Evolutionary conservation across 2,113 vertebrate genomes (phyloP).

Genomic region (Cyphomyrus discorhynchus): DNA sequence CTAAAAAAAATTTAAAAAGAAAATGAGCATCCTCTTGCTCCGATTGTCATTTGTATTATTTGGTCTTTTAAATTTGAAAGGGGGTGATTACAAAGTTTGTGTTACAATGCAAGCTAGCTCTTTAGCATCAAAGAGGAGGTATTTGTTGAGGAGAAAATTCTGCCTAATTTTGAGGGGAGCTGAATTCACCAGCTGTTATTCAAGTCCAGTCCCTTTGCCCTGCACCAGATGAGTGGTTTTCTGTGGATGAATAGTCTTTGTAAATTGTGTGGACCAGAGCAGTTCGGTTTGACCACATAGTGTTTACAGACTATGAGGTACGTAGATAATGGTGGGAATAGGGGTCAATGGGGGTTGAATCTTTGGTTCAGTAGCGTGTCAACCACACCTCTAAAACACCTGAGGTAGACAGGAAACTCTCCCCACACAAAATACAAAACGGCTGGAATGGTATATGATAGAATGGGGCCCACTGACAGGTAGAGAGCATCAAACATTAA

Average conservation of each 20-base stretch:
- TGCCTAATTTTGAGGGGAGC: background rate
- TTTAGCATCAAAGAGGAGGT: background rate
- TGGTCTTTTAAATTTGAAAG: slow-evolving; percentile 31
- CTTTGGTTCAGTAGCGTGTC: slow-evolving; percentile 71
- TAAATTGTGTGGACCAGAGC: background rate
- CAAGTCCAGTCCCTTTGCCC: background rate
- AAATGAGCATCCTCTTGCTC: slow-evolving; percentile 55
- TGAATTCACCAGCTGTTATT: background rate
- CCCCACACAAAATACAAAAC: slow-evolving; percentile 11
- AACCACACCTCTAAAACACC: slow-evolving; percentile 62
- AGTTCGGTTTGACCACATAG: background rate
- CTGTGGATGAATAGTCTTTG: background rate
- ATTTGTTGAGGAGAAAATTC: background rate
- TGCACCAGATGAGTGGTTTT: background rate
- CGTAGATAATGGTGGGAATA: background rate
- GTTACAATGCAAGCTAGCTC: background rate
- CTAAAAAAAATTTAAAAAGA: background rate
- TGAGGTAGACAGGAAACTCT: slow-evolving; percentile 54
- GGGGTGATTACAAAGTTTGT: background rate
- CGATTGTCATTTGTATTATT: slow-evolving; percentile 64
- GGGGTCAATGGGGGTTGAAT: slow-evolving; percentile 51
- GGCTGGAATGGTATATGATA: slow-evolving; percentile 14
- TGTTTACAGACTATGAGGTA: background rate
- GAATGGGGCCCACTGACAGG: background rate
- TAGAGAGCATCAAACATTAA: background rate